phyloP scores from a whole-genome alignment of 2,888 invertebrate species.

The Pherbina coryleti region DNA sequence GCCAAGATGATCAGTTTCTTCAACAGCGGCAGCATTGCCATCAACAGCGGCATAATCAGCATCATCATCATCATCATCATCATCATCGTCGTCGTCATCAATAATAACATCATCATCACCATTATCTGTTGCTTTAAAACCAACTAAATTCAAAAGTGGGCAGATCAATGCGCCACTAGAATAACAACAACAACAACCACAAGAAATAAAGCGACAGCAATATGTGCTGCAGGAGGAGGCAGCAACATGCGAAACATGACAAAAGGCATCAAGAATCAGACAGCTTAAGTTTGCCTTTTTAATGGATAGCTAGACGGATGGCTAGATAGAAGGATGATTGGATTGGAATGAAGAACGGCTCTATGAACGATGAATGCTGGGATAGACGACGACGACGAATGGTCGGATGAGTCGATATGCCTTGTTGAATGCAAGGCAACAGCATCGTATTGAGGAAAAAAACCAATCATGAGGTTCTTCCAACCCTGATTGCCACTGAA shows the following conservation, averaged over 20 bases:
- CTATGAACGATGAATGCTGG: too few relatives aligned
- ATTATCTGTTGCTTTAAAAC: background rate
- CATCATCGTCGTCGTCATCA: background rate
- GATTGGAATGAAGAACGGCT: too few relatives aligned
- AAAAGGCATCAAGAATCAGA: slow-evolving; percentile 17
- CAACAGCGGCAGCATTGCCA: background rate
- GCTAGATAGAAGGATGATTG: too few relatives aligned
- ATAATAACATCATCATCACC: background rate
- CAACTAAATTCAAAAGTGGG: slow-evolving; percentile 8
- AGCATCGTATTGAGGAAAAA: background rate
- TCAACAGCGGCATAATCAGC: background rate
- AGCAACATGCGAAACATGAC: background rate
- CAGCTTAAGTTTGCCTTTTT: slow-evolving; percentile 6
- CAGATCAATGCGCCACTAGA: background rate
- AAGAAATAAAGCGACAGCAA: background rate
- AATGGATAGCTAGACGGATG: background rate
- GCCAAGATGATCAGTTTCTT: background rate
- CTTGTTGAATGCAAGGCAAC: too few relatives aligned
- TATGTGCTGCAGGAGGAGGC: background rate
- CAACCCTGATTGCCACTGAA: slow-evolving; percentile 36
- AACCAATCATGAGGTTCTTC: slow-evolving; percentile 12
- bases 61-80: background rate
- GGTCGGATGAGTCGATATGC: too few relatives aligned
- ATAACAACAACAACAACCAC: background rate
- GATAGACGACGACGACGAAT: too few relatives aligned